These are phyloP conservation scores for Otus sunia DNA, from an alignment of 2,113 vertebrate species.

Conservation along the genomic window DNA sequence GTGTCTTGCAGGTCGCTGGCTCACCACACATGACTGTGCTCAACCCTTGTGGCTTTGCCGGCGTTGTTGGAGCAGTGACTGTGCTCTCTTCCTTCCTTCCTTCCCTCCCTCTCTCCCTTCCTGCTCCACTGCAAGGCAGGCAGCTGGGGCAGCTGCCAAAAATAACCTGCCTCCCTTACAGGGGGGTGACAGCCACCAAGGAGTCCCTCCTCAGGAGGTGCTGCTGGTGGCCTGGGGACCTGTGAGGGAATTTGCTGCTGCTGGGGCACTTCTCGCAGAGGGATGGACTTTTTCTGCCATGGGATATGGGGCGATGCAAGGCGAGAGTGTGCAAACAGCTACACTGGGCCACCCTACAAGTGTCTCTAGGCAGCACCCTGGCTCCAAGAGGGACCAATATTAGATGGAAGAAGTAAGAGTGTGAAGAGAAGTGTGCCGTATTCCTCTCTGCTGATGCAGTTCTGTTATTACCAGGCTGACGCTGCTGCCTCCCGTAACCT, in stretches of 20 bases:
- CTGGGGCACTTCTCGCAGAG: neutral
- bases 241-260: neutral
- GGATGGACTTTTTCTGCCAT: fast-evolving
- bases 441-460: neutral
- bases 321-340: neutral
- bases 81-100: neutral
- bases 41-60: fast-evolving
- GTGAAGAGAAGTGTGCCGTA: fast-evolving
- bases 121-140: neutral
- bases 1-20: neutral
- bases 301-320: neutral
- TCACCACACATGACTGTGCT: fast-evolving
- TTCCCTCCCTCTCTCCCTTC: neutral
- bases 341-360: fast-evolving
- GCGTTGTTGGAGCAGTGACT: neutral
- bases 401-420: neutral
- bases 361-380: neutral
- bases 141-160: neutral
- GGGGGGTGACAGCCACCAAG: neutral
- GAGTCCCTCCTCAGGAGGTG: neutral
- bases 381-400: neutral
- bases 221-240: neutral
- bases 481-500: neutral
- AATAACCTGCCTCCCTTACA: neutral
- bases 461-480: neutral